phyloP scores from a whole-genome alignment of 2,888 invertebrate species.

The Lasioglossum malachurum region DNA sequence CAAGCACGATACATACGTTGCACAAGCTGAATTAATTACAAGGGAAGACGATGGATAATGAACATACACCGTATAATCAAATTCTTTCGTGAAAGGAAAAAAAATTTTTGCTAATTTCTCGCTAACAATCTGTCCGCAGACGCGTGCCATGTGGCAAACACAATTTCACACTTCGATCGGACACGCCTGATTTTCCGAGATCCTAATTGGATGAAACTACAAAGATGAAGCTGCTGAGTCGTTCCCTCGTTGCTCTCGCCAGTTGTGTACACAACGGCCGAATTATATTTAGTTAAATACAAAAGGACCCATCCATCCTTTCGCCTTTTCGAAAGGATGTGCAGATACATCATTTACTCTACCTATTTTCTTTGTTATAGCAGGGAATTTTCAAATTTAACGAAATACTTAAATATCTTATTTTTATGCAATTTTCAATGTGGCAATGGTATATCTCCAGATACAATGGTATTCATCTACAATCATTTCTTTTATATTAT shows the following conservation, averaged over 20 bases:
- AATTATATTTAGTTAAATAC: conserved; percentile 7
- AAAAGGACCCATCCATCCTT: neutral
- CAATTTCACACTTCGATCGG: conserved; percentile 67
- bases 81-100: conserved; percentile 21
- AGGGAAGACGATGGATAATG: neutral
- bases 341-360: neutral
- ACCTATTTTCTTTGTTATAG: conserved; percentile 1
- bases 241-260: conserved; percentile 25
- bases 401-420: neutral
- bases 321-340: neutral
- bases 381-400: neutral
- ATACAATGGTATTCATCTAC: neutral
- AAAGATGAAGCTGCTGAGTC: conserved; percentile 65
- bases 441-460: neutral
- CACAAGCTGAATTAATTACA: conserved; percentile 24
- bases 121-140: conserved; percentile 57
- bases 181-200: conserved; percentile 71
- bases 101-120: conserved; percentile 48
- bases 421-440: neutral
- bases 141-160: conserved; percentile 79
- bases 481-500: no score
- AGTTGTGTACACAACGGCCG: conserved; percentile 24
- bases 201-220: conserved; percentile 69
- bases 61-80: conserved; percentile 6
- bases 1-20: neutral